phyloP scores from a whole-genome alignment of 2,888 invertebrate genomes.

The Drymonia ruficornis region DNA sequence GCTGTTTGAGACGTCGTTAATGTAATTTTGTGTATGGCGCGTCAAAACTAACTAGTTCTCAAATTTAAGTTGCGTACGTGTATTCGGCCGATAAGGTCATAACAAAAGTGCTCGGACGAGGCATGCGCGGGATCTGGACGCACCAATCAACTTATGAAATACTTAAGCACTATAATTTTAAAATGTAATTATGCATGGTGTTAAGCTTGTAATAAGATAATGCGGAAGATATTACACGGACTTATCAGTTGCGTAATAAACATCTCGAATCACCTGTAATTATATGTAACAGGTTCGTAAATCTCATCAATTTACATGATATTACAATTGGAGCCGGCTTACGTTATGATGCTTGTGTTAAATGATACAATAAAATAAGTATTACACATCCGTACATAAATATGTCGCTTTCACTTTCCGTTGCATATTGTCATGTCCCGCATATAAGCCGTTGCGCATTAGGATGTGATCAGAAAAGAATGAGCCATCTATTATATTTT shows the following conservation, averaged over 20 bases:
- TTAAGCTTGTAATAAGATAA: neutral
- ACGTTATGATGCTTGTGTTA: conserved; percentile 3
- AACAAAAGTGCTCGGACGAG: too few species aligned
- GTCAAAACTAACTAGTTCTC: too few species aligned
- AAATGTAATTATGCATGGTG: neutral
- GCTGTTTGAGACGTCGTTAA: too few species aligned
- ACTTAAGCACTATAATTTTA: neutral
- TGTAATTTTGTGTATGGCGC: too few species aligned
- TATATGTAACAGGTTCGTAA: conserved; percentile 17
- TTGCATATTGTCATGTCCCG: neutral
- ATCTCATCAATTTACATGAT: conserved; percentile 17
- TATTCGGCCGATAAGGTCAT: too few species aligned
- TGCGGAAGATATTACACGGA: neutral
- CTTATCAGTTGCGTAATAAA: conserved; percentile 3
- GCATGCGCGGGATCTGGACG: too few species aligned
- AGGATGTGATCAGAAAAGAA: neutral
- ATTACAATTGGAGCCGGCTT: conserved; percentile 9
- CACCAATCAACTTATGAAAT: neutral
- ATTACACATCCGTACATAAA: neutral
- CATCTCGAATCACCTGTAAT: conserved; percentile 17
- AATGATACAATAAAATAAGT: conserved; percentile 14
- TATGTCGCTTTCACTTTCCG: neutral
- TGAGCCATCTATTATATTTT: too few species aligned
- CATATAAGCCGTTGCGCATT: neutral
- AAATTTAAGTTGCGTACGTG: too few species aligned